phyloP scores from a whole-genome alignment of 2,888 invertebrate species.

The Ypsolopha scabrella region DNA sequence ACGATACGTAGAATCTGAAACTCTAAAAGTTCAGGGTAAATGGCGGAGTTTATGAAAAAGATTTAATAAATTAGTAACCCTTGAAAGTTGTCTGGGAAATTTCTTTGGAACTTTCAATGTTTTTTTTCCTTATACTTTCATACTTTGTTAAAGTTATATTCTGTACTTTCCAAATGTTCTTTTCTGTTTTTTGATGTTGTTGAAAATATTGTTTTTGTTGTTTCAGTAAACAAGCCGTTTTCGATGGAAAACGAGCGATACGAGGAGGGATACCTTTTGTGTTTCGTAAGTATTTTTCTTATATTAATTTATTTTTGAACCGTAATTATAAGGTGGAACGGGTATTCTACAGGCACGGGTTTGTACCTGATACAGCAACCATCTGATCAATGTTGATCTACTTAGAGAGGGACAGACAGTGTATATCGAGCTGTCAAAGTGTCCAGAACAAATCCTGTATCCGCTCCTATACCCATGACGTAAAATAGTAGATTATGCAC shows the following conservation, averaged over 20 bases:
- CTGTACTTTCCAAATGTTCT: background rate
- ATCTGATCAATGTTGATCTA: too few species aligned
- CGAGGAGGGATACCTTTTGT: slow-evolving; percentile 97
- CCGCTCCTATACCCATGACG: too few species aligned
- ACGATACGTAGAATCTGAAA: background rate
- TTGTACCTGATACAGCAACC: too few species aligned
- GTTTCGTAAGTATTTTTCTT: slow-evolving; percentile 84
- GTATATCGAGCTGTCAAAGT: too few species aligned
- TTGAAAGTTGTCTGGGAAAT: background rate
- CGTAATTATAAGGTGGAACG: too few species aligned
- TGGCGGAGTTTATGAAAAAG: background rate
- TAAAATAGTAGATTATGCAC: too few species aligned
- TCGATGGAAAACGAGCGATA: slow-evolving; percentile 96
- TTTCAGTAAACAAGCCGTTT: slow-evolving; percentile 93
- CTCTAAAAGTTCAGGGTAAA: background rate
- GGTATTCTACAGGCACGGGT: too few species aligned
- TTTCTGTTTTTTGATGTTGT: slow-evolving; percentile 9
- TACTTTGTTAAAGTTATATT: background rate
- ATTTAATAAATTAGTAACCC: background rate
- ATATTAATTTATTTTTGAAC: background rate
- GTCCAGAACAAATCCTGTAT: too few species aligned
- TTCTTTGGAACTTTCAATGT: background rate
- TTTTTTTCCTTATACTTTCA: background rate
- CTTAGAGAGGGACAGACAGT: too few species aligned
- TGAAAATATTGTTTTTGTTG: slow-evolving; percentile 14